Conservation (phyloP, 2,113 vertebrate species). For the Ctenomys sociabilis region DNA sequence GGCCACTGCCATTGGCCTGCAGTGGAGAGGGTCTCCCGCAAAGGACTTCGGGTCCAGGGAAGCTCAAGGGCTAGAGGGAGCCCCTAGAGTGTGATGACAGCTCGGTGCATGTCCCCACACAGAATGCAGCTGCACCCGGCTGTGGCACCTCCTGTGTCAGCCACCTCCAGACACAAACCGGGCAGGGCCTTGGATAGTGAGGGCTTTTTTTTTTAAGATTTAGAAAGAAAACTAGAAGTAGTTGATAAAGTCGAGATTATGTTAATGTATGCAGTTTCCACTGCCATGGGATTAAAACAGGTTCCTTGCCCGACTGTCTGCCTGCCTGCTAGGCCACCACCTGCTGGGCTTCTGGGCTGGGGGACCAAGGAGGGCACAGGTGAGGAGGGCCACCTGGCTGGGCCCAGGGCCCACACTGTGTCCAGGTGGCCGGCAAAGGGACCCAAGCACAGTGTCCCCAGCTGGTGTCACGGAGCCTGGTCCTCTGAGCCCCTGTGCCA, state of each 20-base stretch:
- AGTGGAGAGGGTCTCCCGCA: neutral
- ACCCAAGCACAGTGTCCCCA: neutral
- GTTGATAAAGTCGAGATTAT: slow-evolving; percentile 82
- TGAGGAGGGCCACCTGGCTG: neutral
- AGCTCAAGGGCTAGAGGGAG: neutral
- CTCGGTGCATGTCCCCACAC: neutral
- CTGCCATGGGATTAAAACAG: slow-evolving; percentile 85
- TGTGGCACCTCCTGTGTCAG: neutral
- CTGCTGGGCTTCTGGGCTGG: neutral
- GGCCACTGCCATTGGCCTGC: slow-evolving; percentile 69
- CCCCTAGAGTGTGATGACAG: neutral
- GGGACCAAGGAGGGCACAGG: neutral
- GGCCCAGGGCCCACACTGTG: neutral
- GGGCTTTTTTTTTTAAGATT: slow-evolving; percentile 54
- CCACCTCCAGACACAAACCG: slow-evolving; percentile 40
- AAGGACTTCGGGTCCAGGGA: neutral
- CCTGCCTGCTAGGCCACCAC: slow-evolving; percentile 56
- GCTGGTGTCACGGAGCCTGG: neutral
- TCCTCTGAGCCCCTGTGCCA: neutral
- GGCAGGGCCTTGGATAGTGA: slow-evolving; percentile 72
- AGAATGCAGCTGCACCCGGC: neutral
- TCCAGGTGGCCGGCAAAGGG: neutral
- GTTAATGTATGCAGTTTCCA: slow-evolving; percentile 86
- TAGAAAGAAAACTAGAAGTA: slow-evolving; percentile 61
- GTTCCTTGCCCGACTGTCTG: slow-evolving; percentile 64